Base-by-base conservation (phyloP, 2,113 vertebrate genomes). In the Syngnathoides biaculeatus region DNA sequence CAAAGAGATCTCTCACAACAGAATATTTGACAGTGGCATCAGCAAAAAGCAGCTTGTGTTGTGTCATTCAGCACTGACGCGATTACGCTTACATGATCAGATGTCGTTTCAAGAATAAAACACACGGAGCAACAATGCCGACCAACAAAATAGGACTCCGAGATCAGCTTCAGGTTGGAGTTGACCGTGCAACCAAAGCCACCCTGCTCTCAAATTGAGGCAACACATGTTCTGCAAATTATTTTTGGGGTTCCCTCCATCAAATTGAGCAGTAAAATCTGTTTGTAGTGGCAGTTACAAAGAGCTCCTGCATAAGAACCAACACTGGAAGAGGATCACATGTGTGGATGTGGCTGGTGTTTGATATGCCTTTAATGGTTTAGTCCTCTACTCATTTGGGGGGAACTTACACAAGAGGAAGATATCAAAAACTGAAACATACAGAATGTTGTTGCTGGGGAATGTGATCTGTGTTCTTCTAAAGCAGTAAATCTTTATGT, bases 291-390 rank as follows among this genome's bases (percentile, higher is more conserved):
- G 81, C 14, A 27, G 60, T 71, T 22, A 75, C 68, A 50, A 73
- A 30, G 79, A 68, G 77, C 65, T 72, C 74, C 65, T 80, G 80
- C 53, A 61, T 74, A 60, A 77, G 79, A 76, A 74, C 64, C 60
- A 64, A 68, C 11, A 47, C 48, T 78, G 73, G 77, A 61, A 73
- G 73, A 73, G 74, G 75, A 60, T 68, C 69, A 78, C 71, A 70
- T 59, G 62, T 67, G 87, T 27, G 78, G 84, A 91, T 89, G 90
- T 89, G 89, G 90, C 68, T 57, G 38, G 59, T 64, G 66, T 88
- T 89, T 84, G 73, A 87, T 69, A 83, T 83, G 59, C 63, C 52
- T 76, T 86, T 82, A 82, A 86, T 74, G 48, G 72, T 74, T 40
- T 74, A 20, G 69, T 80, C 74, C 79, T 82, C 73, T 19, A 30